Percentiles rank a stretch among this genome's conserved stretches.
phyloP scores from a whole-genome alignment of 2,888 invertebrate genomes.

The Erebia aethiops region DNA sequence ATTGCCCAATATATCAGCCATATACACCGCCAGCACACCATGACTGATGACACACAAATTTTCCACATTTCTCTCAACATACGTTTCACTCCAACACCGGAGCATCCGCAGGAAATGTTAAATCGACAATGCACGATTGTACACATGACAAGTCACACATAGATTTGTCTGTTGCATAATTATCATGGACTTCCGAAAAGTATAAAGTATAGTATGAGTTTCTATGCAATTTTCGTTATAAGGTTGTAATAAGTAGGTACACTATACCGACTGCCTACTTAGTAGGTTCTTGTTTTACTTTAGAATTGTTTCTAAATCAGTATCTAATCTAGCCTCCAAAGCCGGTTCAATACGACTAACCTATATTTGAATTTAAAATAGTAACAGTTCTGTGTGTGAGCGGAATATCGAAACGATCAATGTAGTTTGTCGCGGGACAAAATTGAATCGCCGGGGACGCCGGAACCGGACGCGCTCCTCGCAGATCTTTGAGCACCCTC shows the following conservation, averaged over 20 bases:
- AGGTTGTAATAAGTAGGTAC: not conserved
- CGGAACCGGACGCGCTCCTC: conserved; percentile 72
- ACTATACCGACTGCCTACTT: not conserved
- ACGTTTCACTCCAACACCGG: too few relatives aligned
- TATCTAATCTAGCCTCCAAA: not conserved
- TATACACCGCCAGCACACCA: too few relatives aligned
- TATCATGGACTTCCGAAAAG: too few relatives aligned
- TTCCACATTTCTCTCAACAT: too few relatives aligned
- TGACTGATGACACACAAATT: too few relatives aligned
- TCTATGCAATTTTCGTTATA: too few relatives aligned
- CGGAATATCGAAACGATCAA: conserved; percentile 81
- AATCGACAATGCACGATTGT: too few relatives aligned
- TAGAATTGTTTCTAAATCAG: not conserved
- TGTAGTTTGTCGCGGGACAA: conserved; percentile 73
- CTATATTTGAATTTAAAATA: conserved; percentile 23
- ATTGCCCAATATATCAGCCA: too few relatives aligned
- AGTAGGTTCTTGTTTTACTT: not conserved
- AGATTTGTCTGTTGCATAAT: too few relatives aligned
- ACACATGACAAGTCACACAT: too few relatives aligned
- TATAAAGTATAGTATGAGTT: too few relatives aligned
- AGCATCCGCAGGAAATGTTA: too few relatives aligned
- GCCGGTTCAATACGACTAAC: not conserved
- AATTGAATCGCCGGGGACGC: conserved; percentile 68
- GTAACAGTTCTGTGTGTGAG: conserved; percentile 63
- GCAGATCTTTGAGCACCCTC: conserved; percentile 50